Evolutionary conservation across 1,140 invertebrate species (phyloP), one percentile per base, ranked within the genome.

Genomic region (Hyphantria cunea): DNA sequence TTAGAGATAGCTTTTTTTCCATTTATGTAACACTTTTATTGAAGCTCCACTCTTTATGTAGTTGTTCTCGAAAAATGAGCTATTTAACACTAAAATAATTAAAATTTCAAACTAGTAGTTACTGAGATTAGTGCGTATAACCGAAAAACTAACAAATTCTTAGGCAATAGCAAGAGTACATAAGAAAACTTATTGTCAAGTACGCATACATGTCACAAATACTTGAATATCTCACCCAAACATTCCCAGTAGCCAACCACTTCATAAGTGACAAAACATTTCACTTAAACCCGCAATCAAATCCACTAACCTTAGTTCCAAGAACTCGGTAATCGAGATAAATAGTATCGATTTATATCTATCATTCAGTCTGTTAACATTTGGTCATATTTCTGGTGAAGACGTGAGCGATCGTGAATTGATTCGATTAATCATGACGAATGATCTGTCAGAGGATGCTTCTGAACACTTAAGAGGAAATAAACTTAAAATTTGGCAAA

Each of bases 271-370:
- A 48, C 50, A 58, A 32, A 56, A 51, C 53, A 64, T 47, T 48
- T 54, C 44, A 49, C 41, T 59, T 49, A 37, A 15, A 44, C 14
- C 48, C 31, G 39, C 10, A 48, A 58, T 58, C 48, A 51, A 50
- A n/a, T 44, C 44, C 41, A 59, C 39, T 48, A 39, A 41, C 47
- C 37, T 51, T 17, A 44, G 37, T 60, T 51, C 37, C 17, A 12
- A 34, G 59, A 63, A 70, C 14, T 37, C 33, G 44, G 17, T 66
- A 72, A 75, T 71, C 72, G 60, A 68, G 51, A 74, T 68, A 61
- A 74, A 74, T 74, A 45, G 48, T 44, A 51, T 66, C 72, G 61
- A 71, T 74, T 74, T 68, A 70, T 74, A 74, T 64, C 61, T 54
- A 54, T 68, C 68, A 68, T 41, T 61, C 42, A 63, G 69, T 64